A percentile compares a stretch with the other conserved stretches of the same genome.
phyloP scores from a whole-genome alignment of 2,113 vertebrate genomes.

The Mus musculus region GRCm39 chrX:94222501-94223000 shows the following conservation, averaged over 20 bases:
- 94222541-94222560: not conserved
- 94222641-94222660: slow-evolving; percentile 13
- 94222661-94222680: slow-evolving; percentile 42
- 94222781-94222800: slow-evolving; percentile 25
- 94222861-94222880: not conserved
- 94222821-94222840: not conserved
- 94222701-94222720: slow-evolving; percentile 36
- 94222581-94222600: slow-evolving; percentile 10
- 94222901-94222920: not conserved
- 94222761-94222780: slow-evolving; percentile 5
- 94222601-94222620: slow-evolving; percentile 9
- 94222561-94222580: slow-evolving; percentile 18
- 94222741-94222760: slow-evolving; percentile 10
- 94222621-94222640: slow-evolving; percentile 47
- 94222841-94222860: slow-evolving; percentile 5
- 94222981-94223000: not conserved
- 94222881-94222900: not conserved
- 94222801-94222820: not conserved
- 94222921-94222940: not conserved
- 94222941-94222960: not conserved
- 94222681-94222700: slow-evolving; percentile 17
- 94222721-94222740: not conserved
- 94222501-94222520: slow-evolving; percentile 10
- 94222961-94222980: not conserved
- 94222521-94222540: not conserved